These are phyloP conservation scores for Andrena camellia DNA, from an alignment of 2,888 invertebrate species.

Conservation along the genomic window DNA sequence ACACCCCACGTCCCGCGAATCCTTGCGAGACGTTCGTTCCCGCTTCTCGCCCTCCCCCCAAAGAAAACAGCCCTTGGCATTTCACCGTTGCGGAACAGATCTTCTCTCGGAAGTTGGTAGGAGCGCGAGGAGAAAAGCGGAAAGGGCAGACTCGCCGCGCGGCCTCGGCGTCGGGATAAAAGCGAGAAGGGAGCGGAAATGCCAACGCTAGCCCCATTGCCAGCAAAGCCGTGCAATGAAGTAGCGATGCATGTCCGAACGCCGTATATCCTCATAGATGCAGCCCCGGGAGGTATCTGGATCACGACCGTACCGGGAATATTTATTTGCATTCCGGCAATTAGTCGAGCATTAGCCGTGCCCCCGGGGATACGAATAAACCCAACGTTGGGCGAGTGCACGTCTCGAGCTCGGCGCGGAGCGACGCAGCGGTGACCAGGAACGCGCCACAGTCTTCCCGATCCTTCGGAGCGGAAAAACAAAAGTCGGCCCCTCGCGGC, in stretches of 20 bases:
- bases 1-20: not conserved
- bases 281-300: conserved; percentile 73
- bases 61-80: not conserved
- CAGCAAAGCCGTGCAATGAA: conserved; percentile 68
- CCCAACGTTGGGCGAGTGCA: not conserved
- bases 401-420: not conserved
- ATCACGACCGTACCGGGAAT: conserved; percentile 79
- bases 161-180: not conserved
- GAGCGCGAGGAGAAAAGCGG: not conserved
- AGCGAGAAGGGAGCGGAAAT: not conserved
- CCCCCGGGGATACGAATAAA: conserved; percentile 66
- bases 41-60: not conserved
- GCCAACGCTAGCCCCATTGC: no score
- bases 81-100: not conserved
- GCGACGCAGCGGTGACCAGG: no score
- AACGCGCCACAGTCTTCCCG: not conserved
- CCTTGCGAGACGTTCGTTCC: conserved; percentile 1
- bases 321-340: conserved; percentile 85
- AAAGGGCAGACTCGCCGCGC: not conserved
- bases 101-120: not conserved
- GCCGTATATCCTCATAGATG: conserved; percentile 83
- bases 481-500: not conserved
- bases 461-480: conserved; percentile 1
- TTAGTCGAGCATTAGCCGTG: conserved; percentile 83
- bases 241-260: conserved; percentile 82